phyloP scores from a whole-genome alignment of 2,113 vertebrate genomes.

The Bostrychus sinensis region DNA sequence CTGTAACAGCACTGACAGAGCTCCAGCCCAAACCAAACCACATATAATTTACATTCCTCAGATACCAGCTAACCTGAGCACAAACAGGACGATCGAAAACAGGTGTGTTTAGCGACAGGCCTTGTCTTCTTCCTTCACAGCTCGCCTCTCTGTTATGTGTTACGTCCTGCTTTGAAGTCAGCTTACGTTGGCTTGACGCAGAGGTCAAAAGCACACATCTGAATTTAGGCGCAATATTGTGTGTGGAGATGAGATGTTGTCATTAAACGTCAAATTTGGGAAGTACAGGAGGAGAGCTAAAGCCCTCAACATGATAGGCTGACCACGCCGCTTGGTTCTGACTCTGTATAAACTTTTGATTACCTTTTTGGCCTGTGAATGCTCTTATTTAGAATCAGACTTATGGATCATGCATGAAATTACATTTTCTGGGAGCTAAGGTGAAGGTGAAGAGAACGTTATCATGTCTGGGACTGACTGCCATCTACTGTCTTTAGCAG shows the following conservation, averaged over 20 bases:
- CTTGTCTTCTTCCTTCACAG: constrained; percentile 7
- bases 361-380: constrained; percentile 10
- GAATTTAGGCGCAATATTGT: not conserved
- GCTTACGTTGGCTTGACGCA: constrained; percentile 2
- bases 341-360: constrained; percentile 34
- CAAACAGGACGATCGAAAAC: constrained; percentile 75
- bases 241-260: not conserved
- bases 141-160: constrained; percentile 30
- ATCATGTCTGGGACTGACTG: too few relatives aligned
- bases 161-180: constrained; percentile 13
- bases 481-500: too few relatives aligned
- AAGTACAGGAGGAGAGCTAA: not conserved
- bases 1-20: constrained; percentile 49
- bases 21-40: constrained; percentile 65
- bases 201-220: not conserved
- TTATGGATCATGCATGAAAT: too few relatives aligned
- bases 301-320: not conserved
- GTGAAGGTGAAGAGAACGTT: too few relatives aligned
- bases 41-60: constrained; percentile 82
- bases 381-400: too few relatives aligned
- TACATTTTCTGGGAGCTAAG: too few relatives aligned
- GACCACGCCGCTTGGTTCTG: constrained; percentile 22
- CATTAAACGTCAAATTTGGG: constrained; percentile 2
- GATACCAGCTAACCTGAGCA: constrained; percentile 75
- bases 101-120: constrained; percentile 70